These are phyloP conservation scores for Drosophila kepulauana DNA, from an alignment of 1,140 invertebrate species.

Conservation along the genomic window DNA sequence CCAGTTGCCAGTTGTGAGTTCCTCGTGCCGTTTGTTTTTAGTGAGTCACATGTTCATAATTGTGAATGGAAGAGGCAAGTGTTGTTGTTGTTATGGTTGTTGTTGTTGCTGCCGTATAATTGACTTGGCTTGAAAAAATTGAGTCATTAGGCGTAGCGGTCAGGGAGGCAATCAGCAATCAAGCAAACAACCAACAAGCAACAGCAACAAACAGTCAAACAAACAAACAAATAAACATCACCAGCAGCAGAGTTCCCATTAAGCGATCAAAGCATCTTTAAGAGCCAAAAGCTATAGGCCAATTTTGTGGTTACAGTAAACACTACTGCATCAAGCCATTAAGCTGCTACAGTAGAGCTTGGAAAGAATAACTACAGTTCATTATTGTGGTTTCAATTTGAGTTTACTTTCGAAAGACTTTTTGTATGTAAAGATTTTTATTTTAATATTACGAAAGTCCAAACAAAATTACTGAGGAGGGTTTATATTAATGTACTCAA, in stretches of 20 bases:
- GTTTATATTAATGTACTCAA: too few relatives aligned
- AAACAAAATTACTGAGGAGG: too few relatives aligned
- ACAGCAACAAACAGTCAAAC: conserved; percentile 16
- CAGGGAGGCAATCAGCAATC: conserved; percentile 54
- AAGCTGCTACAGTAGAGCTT: not conserved
- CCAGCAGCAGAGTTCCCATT: conserved; percentile 29
- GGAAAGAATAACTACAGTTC: too few relatives aligned
- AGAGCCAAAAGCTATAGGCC: conserved; percentile 22
- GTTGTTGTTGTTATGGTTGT: conserved; percentile 13
- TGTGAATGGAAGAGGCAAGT: conserved; percentile 42
- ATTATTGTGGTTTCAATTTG: too few relatives aligned
- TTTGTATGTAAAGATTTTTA: too few relatives aligned
- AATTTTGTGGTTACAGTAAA: conserved; percentile 46
- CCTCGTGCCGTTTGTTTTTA: conserved; percentile 11
- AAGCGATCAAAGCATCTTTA: conserved; percentile 38
- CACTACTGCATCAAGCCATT: not conserved
- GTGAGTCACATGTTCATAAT: conserved; percentile 67
- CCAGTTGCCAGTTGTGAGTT: conserved; percentile 6
- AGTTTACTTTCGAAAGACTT: too few relatives aligned
- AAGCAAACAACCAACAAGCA: conserved; percentile 37
- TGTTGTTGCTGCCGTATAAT: conserved; percentile 52
- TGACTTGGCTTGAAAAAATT: conserved; percentile 70
- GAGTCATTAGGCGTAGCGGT: conserved; percentile 71
- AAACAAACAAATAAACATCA: conserved; percentile 21
- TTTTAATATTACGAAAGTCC: too few relatives aligned